Conservation (phyloP, 2,888 invertebrate genomes). For the Papilio protenor region DNA sequence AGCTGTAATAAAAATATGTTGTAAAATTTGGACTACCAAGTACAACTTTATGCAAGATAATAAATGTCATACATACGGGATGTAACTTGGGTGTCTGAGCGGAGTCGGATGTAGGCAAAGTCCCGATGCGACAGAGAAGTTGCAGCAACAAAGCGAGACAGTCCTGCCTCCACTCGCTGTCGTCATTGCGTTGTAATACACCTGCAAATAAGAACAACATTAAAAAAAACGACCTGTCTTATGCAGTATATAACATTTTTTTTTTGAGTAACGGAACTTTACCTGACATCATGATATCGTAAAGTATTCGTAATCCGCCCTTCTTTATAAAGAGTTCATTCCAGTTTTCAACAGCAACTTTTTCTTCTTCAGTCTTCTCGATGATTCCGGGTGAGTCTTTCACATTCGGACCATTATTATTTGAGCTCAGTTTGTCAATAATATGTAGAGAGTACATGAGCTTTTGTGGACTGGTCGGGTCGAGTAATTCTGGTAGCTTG, state of each 20-base stretch:
- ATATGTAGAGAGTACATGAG: slow-evolving; percentile 98
- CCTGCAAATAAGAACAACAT: neutral
- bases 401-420: slow-evolving; percentile 61
- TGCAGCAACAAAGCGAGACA: slow-evolving; percentile 94
- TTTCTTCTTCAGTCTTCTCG: slow-evolving; percentile 72
- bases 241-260: neutral
- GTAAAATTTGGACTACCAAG: neutral
- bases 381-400: slow-evolving; percentile 62
- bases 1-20: neutral
- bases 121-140: slow-evolving; percentile 93
- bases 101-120: slow-evolving; percentile 82
- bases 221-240: neutral
- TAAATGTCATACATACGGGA: slow-evolving; percentile 75
- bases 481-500: slow-evolving; percentile 90
- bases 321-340: slow-evolving; percentile 92
- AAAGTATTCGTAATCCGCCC: slow-evolving; percentile 94
- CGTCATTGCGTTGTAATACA: slow-evolving; percentile 87
- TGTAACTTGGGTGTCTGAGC: slow-evolving; percentile 84
- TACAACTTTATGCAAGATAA: too few species aligned
- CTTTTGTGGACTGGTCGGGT: slow-evolving; percentile 95
- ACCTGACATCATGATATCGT: slow-evolving; percentile 96
- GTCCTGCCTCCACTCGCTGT: slow-evolving; percentile 97
- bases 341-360: slow-evolving; percentile 83
- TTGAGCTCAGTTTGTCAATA: slow-evolving; percentile 84
- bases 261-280: slow-evolving; percentile 10